Percentiles rank a stretch among this genome's conserved stretches.
phyloP scores from a whole-genome alignment of 2,888 invertebrate genomes.

The Drosophila kuntzei region DNA sequence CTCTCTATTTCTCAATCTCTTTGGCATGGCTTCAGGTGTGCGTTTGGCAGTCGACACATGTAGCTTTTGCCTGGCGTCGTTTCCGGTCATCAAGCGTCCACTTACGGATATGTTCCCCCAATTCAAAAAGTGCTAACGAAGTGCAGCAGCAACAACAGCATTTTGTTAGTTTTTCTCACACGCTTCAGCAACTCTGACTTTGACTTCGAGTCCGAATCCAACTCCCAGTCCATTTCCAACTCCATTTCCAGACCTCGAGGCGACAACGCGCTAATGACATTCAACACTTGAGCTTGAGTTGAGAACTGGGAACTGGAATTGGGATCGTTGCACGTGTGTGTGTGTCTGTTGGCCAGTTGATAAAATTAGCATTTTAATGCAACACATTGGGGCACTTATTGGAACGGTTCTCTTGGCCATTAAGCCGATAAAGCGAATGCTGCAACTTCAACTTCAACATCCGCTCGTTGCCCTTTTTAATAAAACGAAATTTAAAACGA shows the following conservation, averaged over 20 bases:
- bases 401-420: constrained; percentile 51
- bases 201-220: constrained; percentile 2
- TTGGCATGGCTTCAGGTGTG: constrained; percentile 52
- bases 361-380: constrained; percentile 72
- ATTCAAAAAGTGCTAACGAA: constrained; percentile 50
- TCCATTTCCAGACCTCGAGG: constrained; percentile 57
- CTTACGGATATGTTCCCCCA: constrained; percentile 65
- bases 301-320: constrained; percentile 19
- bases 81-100: constrained; percentile 80
- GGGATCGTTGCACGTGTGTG: constrained; percentile 3
- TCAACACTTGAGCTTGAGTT: constrained; percentile 55
- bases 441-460: constrained; percentile 34
- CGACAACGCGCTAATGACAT: constrained; percentile 75
- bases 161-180: constrained; percentile 64
- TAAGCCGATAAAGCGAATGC: constrained; percentile 39
- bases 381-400: constrained; percentile 46
- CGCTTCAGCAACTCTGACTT: constrained; percentile 51
- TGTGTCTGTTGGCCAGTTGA: constrained; percentile 24
- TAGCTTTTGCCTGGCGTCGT: constrained; percentile 62
- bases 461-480: constrained; percentile 37
- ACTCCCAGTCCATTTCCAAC: constrained; percentile 26
- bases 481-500: constrained; percentile 18
- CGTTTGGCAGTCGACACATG: constrained; percentile 57
- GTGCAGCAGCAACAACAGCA: constrained; percentile 39
- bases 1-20: neutral